Base-by-base conservation (phyloP, 2,797 vertebrate genomes). In the Picus viridis region DNA sequence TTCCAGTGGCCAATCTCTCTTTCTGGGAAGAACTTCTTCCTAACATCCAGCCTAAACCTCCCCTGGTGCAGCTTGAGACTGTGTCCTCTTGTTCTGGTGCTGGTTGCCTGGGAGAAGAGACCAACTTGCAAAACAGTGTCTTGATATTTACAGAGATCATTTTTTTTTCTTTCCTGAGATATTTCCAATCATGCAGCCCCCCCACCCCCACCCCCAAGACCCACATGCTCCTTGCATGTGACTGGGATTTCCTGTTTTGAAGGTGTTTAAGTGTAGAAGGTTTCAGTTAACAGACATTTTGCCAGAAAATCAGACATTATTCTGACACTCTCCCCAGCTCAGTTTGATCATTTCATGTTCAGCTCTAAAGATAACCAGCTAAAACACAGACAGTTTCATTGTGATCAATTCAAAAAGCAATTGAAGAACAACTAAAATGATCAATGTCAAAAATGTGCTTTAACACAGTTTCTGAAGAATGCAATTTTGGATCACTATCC, bases 401-500 rank as follows among this genome's bases (percentile, higher is more conserved):
- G 26, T 53, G 70, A 93, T 94, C 95, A 89, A 94, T 95, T 89
- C 53, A n/a, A 95, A 96, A 95, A 93, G 20, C 84, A 89, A 91
- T 75, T 93, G 72, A 88, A 94, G 34, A 73, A 78, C 87, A 86
- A 67, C 79, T 85, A 63, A 95, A 93, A 93, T 88, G 83, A 92
- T 89, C 85, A 81, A 72, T 93, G 70, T 81, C 75, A 89, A 88
- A 43, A 94, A 88, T 91, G 91, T 79, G 41, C 64, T 91, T 80
- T 88, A 91, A 92, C 26, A 79, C 85, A 75, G 59, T 91, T 94
- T 81, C 85, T 58, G 70, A 89, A 89, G 53, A 92, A 91, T 41
- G 43, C 85, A 83, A 94, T 92, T 89, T 78, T 76, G n/a, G 76
- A 75, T 92, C 70, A 59, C 70, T 89, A 92, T 65, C 59, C 56